Evolutionary conservation across 2,113 vertebrate species (phyloP).

Genomic region (Sinocyclocheilus anophthalmus): DNA sequence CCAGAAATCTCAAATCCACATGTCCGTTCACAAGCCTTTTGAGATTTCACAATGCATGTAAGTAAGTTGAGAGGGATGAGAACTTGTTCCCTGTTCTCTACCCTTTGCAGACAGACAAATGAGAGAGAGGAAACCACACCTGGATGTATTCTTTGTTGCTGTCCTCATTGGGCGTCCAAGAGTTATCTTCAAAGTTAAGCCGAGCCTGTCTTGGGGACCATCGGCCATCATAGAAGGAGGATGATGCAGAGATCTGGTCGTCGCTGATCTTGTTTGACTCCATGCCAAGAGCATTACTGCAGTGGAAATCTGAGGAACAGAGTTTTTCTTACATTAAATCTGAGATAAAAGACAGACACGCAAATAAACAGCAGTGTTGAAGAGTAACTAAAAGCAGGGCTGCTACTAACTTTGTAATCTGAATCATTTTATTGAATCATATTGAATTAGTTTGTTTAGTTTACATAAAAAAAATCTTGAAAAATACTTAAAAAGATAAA

Average conservation of each 20-base stretch:
- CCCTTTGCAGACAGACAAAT: no score
- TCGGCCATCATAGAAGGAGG: slow-evolving; percentile 83
- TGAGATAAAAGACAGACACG: not conserved
- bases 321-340: not conserved
- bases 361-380: not conserved
- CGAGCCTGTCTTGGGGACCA: slow-evolving; percentile 93
- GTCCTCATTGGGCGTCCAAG: slow-evolving; percentile 93
- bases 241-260: slow-evolving; percentile 92
- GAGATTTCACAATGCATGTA: not conserved
- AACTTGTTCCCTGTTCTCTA: not conserved
- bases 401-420: no score
- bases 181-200: slow-evolving; percentile 92
- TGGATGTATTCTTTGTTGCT: slow-evolving; percentile 94
- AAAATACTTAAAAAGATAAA: no score
- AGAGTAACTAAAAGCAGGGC: not conserved
- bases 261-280: slow-evolving; percentile 92
- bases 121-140: slow-evolving; percentile 69
- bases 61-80: not conserved
- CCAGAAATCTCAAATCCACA: not conserved
- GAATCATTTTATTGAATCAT: no score
- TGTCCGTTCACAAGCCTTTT: not conserved
- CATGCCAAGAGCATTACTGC: slow-evolving; percentile 91
- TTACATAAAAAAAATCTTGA: no score
- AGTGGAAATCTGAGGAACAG: slow-evolving; percentile 84
- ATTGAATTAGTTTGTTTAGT: no score